Conservation (phyloP, 2,113 vertebrate species). For the Cercocebus atys region DNA sequence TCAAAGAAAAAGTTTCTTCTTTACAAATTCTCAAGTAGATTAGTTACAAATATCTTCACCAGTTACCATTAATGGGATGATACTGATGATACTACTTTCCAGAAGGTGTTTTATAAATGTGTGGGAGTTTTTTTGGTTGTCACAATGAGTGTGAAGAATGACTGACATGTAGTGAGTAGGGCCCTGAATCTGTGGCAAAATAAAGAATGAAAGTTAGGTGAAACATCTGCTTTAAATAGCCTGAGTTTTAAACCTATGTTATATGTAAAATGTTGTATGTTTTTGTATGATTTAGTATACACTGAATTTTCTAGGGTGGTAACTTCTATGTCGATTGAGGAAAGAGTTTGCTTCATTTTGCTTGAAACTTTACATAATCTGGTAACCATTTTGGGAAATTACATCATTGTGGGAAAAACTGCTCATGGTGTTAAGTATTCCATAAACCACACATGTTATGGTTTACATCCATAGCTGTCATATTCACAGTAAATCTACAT, state of each 20-base stretch:
- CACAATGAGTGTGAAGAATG: not conserved
- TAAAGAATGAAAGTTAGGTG: not conserved
- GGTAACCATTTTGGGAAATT: conserved; percentile 14
- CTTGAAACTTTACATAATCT: not conserved
- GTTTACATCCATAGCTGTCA: not conserved
- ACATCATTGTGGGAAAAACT: not conserved
- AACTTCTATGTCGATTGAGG: not conserved
- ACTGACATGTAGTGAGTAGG: not conserved
- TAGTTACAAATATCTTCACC: not conserved
- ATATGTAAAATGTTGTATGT: not conserved
- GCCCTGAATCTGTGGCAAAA: not conserved
- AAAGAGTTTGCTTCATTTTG: not conserved
- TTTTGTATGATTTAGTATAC: not conserved
- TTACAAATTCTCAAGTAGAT: not conserved
- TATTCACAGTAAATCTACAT: not conserved
- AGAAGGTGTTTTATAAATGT: not conserved
- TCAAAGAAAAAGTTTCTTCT: not conserved
- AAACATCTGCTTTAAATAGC: not conserved
- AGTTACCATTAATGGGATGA: no score
- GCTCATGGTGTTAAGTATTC: not conserved
- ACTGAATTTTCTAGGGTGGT: not conserved
- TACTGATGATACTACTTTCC: not conserved
- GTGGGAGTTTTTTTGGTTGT: not conserved
- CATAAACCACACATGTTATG: not conserved
- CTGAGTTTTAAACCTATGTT: not conserved